Conservation (phyloP, 2,797 vertebrate species). For the Astyanax mexicanus region DNA sequence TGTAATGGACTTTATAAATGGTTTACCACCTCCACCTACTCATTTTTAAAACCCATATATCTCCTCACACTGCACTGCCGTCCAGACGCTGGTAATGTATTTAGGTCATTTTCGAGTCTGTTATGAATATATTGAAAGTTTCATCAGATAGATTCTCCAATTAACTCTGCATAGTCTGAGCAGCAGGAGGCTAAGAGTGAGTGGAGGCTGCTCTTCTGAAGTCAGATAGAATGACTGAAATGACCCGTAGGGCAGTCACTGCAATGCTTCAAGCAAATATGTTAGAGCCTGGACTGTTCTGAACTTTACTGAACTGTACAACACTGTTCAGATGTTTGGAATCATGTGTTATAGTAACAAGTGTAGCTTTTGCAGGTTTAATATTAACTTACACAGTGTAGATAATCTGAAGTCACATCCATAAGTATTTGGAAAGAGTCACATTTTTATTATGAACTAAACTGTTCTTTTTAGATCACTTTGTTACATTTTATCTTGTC, state of each 20-base stretch:
- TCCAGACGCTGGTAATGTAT: not conserved
- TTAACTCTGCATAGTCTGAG: not conserved
- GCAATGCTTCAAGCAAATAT: not conserved
- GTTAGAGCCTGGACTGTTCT: not conserved
- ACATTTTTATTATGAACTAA: too few relatives aligned
- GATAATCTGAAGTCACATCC: too few relatives aligned
- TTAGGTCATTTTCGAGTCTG: not conserved
- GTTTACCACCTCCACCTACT: not conserved
- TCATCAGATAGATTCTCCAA: slow-evolving; percentile 1
- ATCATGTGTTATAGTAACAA: too few relatives aligned
- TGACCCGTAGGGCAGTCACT: not conserved
- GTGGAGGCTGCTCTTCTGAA: not conserved
- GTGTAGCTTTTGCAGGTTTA: too few relatives aligned
- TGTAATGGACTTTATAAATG: not conserved
- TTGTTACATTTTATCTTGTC: too few relatives aligned
- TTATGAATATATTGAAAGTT: not conserved
- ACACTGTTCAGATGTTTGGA: too few relatives aligned
- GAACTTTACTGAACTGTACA: not conserved
- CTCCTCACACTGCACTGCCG: not conserved
- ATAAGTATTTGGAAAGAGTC: too few relatives aligned
- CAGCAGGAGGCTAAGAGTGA: slow-evolving; percentile 10
- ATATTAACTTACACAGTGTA: too few relatives aligned
- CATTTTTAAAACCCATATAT: not conserved
- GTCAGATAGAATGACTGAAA: not conserved
- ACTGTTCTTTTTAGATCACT: too few relatives aligned